A percentile compares a stretch with the other conserved stretches of the same genome.
These are phyloP conservation scores for Leptinotarsa tumamoca DNA, from an alignment of 2,888 invertebrate genomes.

Conservation along the genomic window DNA sequence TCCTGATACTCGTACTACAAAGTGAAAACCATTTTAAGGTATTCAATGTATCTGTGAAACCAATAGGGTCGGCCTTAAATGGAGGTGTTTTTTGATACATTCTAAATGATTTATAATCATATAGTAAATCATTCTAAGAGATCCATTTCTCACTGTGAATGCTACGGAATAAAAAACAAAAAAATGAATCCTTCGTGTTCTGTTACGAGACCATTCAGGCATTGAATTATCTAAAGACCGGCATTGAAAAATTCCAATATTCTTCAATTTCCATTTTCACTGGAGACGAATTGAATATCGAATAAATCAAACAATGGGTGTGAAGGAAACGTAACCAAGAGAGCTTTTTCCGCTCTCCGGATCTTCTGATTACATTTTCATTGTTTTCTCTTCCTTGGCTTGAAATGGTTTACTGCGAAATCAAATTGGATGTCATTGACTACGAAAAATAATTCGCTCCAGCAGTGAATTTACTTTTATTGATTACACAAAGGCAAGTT, in stretches of 20 bases:
- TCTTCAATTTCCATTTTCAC: not conserved
- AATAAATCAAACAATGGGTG: not conserved
- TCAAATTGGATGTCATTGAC: not conserved
- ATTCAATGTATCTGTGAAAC: no score
- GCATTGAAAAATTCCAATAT: not conserved
- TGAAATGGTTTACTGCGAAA: not conserved
- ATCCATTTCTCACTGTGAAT: not conserved
- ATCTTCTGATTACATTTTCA: not conserved
- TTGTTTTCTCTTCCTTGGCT: not conserved
- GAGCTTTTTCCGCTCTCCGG: not conserved
- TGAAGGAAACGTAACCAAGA: not conserved
- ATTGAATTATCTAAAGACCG: not conserved
- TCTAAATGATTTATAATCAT: no score
- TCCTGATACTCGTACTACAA: no score
- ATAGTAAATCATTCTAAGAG: no score
- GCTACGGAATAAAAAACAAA: not conserved
- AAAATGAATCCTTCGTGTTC: not conserved
- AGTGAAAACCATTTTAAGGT: no score
- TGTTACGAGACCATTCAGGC: not conserved
- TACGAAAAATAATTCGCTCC: not conserved
- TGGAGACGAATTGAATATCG: slow-evolving; percentile 8
- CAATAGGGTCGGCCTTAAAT: no score
- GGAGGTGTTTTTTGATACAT: no score
- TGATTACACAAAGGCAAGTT: not conserved
- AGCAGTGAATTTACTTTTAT: not conserved